Evolutionary conservation across 2,113 vertebrate species (phyloP), one percentile per base, ranked within the genome.

Genomic region (Neogobius melanostomus): DNA sequence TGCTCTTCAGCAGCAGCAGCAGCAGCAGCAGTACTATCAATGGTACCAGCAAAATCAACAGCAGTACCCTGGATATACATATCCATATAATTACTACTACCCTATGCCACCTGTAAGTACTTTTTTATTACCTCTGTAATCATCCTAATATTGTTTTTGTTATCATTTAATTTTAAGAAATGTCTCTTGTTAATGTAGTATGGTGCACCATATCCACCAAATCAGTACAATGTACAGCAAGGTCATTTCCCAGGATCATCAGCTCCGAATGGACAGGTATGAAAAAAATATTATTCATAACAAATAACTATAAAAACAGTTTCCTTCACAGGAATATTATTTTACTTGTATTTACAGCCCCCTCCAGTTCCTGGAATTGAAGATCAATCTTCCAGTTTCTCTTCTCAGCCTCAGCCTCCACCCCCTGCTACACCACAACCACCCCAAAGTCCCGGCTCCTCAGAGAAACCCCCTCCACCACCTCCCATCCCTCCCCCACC

Each of bases 31-130:
- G 71, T 95, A 93, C 78, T 93, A 95, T 75, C 94, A 93, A 0
- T 95, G 95, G 87, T 95, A 97, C 82, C 95, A 94, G 79, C 95
- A 95, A 87, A 95, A 93, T 90, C 95, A 95, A 81, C 95, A 94
- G 71, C 94, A 90, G 69, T 94, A 95, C 61, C 92, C 94, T 85
- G 95, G 85, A 64, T 97, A 96, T 8, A 51, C 92, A 14, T 97
- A 96, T 28, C 92, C 93, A 0, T 96, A 96, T 76, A 92, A 93
- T 83, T 95, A 95, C 82, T 95, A 95, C 75, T 95, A 95, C 57
- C 92, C 86, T 15, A 87, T 95, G 94, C 62, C 65, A 52, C 84
- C 88, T 59, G 95, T 95, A 85, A 91, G 94, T 87, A 17, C 45
- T 36, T 14, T 21, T 50, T 66, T 28, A 9, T 1, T 53, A 49